Conservation (phyloP, 2,888 invertebrate genomes). For the Saturnia japonica region DNA sequence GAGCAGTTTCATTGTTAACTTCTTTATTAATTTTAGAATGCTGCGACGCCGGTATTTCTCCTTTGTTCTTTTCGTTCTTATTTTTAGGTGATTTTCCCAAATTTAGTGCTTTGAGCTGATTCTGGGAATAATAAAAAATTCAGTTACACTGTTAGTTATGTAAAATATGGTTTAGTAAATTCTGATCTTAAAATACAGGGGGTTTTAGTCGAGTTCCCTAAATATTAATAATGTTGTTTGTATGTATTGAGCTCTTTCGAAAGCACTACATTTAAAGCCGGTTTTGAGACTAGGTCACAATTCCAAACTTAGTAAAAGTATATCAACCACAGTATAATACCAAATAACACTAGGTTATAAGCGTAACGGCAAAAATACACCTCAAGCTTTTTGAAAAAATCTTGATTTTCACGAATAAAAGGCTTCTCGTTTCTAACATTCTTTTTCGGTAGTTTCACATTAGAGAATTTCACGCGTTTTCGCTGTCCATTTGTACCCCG, state of each 20-base stretch:
- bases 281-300: too few relatives aligned
- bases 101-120: constrained; percentile 70
- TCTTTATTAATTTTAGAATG: constrained; percentile 65
- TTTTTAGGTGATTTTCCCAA: constrained; percentile 59
- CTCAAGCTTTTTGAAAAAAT: constrained; percentile 74
- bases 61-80: constrained; percentile 47
- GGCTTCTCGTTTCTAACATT: constrained; percentile 48
- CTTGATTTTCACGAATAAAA: constrained; percentile 55
- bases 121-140: constrained; percentile 50
- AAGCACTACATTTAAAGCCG: too few relatives aligned
- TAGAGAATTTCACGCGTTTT: constrained; percentile 65
- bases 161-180: neutral
- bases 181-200: neutral
- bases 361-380: constrained; percentile 39
- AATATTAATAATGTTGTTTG: neutral
- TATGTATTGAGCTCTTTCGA: neutral
- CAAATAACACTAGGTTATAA: neutral
- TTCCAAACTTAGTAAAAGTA: too few relatives aligned
- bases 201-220: neutral
- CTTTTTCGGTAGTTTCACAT: constrained; percentile 51
- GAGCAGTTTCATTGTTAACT: constrained; percentile 47
- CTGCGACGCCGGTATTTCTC: constrained; percentile 56
- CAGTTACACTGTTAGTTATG: neutral
- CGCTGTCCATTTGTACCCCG: constrained; percentile 58
- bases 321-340: neutral